These are phyloP conservation scores for Nephotettix cincticeps DNA, from an alignment of 1,140 invertebrate genomes.

Conservation along the genomic window DNA sequence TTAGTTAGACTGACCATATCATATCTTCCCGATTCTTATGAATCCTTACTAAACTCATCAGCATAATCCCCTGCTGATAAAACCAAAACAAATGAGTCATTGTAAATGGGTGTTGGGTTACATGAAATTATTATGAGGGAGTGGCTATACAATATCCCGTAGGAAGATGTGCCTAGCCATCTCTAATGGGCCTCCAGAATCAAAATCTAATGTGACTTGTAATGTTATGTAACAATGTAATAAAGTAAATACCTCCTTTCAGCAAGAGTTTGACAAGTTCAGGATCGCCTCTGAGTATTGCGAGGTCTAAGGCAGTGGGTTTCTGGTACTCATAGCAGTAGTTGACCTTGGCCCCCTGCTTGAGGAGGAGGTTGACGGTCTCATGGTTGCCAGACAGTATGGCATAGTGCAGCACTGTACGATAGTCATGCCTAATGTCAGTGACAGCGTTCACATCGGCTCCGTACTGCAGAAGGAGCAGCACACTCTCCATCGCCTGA, in stretches of 20 bases:
- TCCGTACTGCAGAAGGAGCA: conserved; percentile 73
- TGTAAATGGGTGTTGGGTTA: no score
- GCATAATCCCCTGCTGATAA: no score
- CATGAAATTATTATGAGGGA: no score
- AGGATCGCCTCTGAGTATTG: conserved; percentile 79
- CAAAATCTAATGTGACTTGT: no score
- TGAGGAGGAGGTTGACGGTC: conserved; percentile 77
- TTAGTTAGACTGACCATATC: no score
- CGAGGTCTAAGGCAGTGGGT: conserved; percentile 79
- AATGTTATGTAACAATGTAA: no score
- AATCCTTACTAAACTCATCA: no score
- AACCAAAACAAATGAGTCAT: no score
- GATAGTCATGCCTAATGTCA: conserved; percentile 74
- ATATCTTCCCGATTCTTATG: no score
- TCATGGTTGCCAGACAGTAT: conserved; percentile 75
- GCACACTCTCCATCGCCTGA: conserved; percentile 72
- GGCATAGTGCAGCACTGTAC: conserved; percentile 86
- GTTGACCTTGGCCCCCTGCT: conserved; percentile 74
- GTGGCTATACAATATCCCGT: no score
- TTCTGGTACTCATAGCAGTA: conserved; percentile 69
- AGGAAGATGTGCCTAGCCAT: no score
- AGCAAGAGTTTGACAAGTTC: conserved; percentile 68
- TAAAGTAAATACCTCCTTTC: conserved; percentile 64
- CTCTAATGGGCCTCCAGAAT: no score
- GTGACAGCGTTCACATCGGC: conserved; percentile 82